Evolutionary conservation across 2,113 vertebrate species (phyloP).

Genomic region (Myrmecobius fasciatus): DNA sequence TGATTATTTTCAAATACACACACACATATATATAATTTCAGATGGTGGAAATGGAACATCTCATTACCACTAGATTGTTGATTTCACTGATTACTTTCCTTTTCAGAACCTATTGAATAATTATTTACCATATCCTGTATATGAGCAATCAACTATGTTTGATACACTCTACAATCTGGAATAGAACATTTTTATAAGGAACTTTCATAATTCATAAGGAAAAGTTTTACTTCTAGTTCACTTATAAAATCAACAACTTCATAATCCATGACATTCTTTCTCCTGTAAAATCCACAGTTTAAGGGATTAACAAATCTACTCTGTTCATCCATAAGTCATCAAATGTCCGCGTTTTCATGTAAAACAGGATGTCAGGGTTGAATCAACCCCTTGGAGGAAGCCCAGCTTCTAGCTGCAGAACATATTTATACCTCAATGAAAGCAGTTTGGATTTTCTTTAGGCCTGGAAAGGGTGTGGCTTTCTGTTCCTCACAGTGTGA

Average conservation of each 20-base stretch:
- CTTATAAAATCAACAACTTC: neutral
- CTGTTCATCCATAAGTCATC: neutral
- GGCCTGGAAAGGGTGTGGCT: neutral
- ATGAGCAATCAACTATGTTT: conserved; percentile 10
- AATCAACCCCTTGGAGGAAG: neutral
- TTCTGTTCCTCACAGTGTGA: neutral
- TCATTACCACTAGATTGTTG: neutral
- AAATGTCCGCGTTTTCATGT: neutral
- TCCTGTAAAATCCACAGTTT: neutral
- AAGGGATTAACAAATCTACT: neutral
- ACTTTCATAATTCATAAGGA: conserved; percentile 6
- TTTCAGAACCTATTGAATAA: conserved; percentile 11
- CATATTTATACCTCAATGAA: neutral
- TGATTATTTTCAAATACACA: conserved; percentile 12
- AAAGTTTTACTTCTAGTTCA: conserved; percentile 7
- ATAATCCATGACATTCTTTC: neutral
- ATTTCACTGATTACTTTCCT: conserved; percentile 2
- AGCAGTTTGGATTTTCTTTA: neutral
- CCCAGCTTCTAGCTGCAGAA: neutral
- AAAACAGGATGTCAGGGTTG: neutral
- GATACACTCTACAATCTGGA: conserved; percentile 12
- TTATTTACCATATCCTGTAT: conserved; percentile 5
- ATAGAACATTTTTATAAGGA: neutral
- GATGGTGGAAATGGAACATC: neutral
- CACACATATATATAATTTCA: neutral